These are phyloP conservation scores for Quadroppia sp. DNA, from an alignment of 2,888 invertebrate species.

Conservation along the genomic window DNA sequence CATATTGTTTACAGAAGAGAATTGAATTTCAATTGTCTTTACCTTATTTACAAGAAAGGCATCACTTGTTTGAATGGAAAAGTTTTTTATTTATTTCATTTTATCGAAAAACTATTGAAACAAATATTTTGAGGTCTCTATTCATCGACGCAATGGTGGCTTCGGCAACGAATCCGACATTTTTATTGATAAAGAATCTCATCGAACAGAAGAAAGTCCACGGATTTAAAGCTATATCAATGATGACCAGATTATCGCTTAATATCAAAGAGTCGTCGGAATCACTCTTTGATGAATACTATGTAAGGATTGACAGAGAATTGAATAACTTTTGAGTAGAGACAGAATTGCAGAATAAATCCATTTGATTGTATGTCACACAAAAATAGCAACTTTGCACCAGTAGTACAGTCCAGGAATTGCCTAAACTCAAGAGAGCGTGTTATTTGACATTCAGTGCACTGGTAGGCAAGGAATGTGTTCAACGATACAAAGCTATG, in stretches of 20 bases:
- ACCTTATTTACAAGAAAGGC: too few species aligned
- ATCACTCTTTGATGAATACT: constrained; percentile 9
- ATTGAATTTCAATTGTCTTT: too few species aligned
- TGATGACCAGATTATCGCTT: constrained; percentile 1
- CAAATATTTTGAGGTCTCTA: background rate
- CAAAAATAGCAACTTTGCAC: constrained; percentile 27
- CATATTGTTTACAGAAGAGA: too few species aligned
- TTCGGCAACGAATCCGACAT: constrained; percentile 19
- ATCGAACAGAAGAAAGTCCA: background rate
- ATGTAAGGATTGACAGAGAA: background rate
- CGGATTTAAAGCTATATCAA: background rate
- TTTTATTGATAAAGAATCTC: background rate
- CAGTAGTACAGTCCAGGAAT: constrained; percentile 20
- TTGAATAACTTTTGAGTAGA: background rate
- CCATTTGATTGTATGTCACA: background rate
- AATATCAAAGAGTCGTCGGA: constrained; percentile 30
- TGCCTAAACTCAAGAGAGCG: background rate
- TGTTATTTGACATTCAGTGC: constrained; percentile 31
- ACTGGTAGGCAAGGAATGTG: constrained; percentile 24
- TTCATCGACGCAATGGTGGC: constrained; percentile 3
- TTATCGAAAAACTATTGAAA: too few species aligned
- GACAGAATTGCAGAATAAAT: background rate
- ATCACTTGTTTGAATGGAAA: too few species aligned
- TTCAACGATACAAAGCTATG: background rate
- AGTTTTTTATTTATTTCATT: too few species aligned